phyloP scores from a whole-genome alignment of 2,888 invertebrate genomes.

The Incurvaria masculella region DNA sequence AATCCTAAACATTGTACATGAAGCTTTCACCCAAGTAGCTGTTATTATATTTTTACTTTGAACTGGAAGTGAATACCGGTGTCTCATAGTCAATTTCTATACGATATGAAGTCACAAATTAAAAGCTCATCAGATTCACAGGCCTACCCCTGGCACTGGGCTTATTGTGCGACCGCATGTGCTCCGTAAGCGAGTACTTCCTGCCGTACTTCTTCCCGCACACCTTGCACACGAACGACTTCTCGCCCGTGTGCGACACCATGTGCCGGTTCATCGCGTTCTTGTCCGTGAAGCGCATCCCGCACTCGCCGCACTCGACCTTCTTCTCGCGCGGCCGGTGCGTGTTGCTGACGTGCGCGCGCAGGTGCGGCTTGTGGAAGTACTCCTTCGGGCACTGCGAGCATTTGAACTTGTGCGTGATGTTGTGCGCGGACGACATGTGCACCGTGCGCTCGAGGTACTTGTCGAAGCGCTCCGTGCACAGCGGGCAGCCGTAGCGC shows the following conservation, averaged over 20 bases:
- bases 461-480: slow-evolving; percentile 41
- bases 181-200: slow-evolving; percentile 28
- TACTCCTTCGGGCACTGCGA: slow-evolving; percentile 33
- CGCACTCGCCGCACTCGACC: slow-evolving; percentile 36
- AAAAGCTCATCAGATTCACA: background rate
- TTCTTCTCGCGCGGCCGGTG: slow-evolving; percentile 45
- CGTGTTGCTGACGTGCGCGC: slow-evolving; percentile 41
- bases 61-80: no score
- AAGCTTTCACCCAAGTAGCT: no score
- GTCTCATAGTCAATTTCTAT: no score
- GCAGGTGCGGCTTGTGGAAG: slow-evolving; percentile 41
- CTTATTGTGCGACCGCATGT: slow-evolving; percentile 26
- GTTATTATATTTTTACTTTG: no score
- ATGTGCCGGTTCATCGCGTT: slow-evolving; percentile 46
- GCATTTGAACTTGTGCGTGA: slow-evolving; percentile 40
- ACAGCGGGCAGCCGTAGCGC: slow-evolving; percentile 37
- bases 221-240: slow-evolving; percentile 33
- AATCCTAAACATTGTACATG: no score
- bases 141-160: background rate
- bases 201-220: slow-evolving; percentile 35
- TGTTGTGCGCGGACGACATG: slow-evolving; percentile 39
- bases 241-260: slow-evolving; percentile 38
- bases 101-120: background rate
- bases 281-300: slow-evolving; percentile 47
- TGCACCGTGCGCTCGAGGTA: slow-evolving; percentile 44